phyloP scores from a whole-genome alignment of 53 echinoderm and acorn worm genomes.

The Echinometra lucunter region DNA sequence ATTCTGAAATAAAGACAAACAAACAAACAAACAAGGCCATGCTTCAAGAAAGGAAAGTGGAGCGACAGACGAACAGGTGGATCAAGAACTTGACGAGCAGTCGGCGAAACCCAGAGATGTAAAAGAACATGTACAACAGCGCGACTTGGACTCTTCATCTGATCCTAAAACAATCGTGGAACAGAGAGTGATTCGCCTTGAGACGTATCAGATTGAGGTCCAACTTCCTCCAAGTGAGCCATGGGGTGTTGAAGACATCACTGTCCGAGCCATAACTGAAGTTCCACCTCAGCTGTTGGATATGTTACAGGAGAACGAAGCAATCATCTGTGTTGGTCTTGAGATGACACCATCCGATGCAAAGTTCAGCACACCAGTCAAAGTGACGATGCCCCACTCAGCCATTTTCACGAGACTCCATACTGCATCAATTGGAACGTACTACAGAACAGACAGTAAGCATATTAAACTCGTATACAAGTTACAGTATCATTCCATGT shows the following conservation, averaged over 20 bases:
- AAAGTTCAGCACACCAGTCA: neutral
- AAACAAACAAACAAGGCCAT: neutral
- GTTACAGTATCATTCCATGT: too few species aligned
- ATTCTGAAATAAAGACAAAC: too few species aligned
- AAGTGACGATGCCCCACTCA: slow-evolving; percentile 10
- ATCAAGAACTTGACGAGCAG: neutral
- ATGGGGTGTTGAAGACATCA: neutral
- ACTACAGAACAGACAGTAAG: neutral
- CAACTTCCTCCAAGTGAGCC: neutral
- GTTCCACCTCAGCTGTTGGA: neutral
- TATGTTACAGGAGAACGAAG: neutral
- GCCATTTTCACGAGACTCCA: neutral
- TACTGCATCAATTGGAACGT: neutral
- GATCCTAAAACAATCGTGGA: neutral
- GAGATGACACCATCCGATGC: neutral
- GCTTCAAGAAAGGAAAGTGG: neutral
- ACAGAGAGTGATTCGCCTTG: neutral
- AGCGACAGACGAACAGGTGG: neutral
- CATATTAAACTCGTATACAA: neutral
- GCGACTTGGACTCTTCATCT: neutral
- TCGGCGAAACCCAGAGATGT: neutral
- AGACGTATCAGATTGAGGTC: neutral
- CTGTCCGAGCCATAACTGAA: neutral
- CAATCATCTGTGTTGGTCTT: neutral
- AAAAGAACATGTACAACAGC: neutral